Percentiles rank a stretch among this genome's conserved stretches.
Evolutionary conservation across 2,888 invertebrate species (phyloP).

Genomic region (Polyploca ridens): DNA sequence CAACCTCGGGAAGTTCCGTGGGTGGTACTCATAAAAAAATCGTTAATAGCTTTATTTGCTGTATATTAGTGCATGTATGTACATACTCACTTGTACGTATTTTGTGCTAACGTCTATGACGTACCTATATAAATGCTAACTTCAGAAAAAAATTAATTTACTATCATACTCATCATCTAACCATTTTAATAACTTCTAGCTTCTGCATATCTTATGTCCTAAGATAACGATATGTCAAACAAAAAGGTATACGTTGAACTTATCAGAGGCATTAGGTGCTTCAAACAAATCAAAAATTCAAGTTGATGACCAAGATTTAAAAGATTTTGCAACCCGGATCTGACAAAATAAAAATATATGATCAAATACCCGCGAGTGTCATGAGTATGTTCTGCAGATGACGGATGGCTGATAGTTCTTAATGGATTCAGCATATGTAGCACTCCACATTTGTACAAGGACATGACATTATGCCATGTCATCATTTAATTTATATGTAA

Average conservation of each 20-base stretch:
- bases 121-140: too few relatives aligned
- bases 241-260: not conserved
- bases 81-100: constrained; percentile 34
- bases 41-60: constrained; percentile 76
- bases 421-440: constrained; percentile 5
- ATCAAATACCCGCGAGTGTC: not conserved
- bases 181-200: not conserved
- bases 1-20: constrained; percentile 38
- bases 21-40: constrained; percentile 68
- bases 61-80: constrained; percentile 41
- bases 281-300: not conserved
- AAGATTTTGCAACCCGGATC: not conserved
- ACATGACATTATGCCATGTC: constrained; percentile 4
- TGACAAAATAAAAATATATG: not conserved
- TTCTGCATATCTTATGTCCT: too few relatives aligned
- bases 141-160: too few relatives aligned
- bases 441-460: constrained; percentile 1
- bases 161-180: too few relatives aligned
- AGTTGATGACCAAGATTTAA: not conserved
- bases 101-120: constrained; percentile 20
- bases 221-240: not conserved
- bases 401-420: constrained; percentile 6
- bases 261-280: not conserved
- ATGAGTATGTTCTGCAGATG: not conserved
- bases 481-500: not conserved